Evolutionary conservation across 2,888 invertebrate genomes (phyloP), one percentile per base, ranked within the genome.

Genomic region (Caenorhabditis panamensis): DNA sequence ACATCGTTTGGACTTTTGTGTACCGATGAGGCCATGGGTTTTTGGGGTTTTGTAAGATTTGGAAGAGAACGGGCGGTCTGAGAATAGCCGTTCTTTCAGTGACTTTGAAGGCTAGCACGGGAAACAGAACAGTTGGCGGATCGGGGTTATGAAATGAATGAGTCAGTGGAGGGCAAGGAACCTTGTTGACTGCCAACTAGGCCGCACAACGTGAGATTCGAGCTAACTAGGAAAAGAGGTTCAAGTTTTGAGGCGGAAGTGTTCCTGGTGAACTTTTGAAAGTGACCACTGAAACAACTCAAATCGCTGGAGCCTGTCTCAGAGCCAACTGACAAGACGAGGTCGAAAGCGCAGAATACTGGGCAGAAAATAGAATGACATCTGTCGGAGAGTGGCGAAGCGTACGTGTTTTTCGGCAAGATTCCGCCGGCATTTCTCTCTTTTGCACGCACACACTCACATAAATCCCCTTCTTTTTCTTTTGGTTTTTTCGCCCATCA

Each of bases 331-430:
- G 59, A 63, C 20, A 8, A 36, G 36, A 24, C 20, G 37, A 26
- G 51, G 64, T 13, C 20, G 36, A 20, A 36, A 41, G 31, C 26
- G 28, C 18, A 36, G 59, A 59, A 18, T n/a, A 41, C 18, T 22
- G 22, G 37, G 37, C 18, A 59, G 59, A 59, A 37, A 68, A 49
- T 44, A 56, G 47, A 69, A 44, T 51, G 51, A 36, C 63, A 64
- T 49, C 28, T 64, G 63, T 51, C 63, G 51, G 31, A n/a, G 51
- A 51, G 61, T 44, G 58, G 41, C 31, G 53, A 68, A 36, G 73
- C 58, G 59, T 73, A 73, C 66, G 73, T 73, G 66, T 59, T 66
- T 64, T 73, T 73, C 73, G 63, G 59, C 66, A 51, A 61, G 61
- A 58, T 56, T 67, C 47, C 41, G 47, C 47, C 67, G 37, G 28